phyloP scores from a whole-genome alignment of 2,113 vertebrate species.

The Hipposideros armiger region DNA sequence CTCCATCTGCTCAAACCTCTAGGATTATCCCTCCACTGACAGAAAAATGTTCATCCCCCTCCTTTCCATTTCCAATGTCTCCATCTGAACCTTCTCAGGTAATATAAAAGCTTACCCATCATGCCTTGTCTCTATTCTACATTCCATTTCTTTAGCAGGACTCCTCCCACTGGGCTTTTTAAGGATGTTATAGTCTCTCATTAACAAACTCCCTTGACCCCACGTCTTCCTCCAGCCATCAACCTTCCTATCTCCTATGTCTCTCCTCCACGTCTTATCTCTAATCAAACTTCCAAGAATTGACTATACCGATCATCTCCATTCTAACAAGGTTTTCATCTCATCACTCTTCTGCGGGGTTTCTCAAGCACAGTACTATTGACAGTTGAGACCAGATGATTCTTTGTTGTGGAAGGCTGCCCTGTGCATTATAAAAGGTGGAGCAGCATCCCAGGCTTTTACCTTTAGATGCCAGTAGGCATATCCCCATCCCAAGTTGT shows the following conservation, averaged over 20 bases:
- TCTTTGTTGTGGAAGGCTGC: background rate
- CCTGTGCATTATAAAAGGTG: no score
- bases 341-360: background rate
- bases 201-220: background rate
- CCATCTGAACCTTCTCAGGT: background rate
- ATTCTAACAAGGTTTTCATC: background rate
- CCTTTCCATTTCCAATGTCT: background rate
- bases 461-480: background rate
- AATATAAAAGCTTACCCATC: background rate
- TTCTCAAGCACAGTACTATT: background rate
- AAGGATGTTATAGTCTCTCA: background rate
- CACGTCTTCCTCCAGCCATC: background rate
- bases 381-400: background rate
- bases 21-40: background rate
- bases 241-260: background rate
- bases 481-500: fast-evolving
- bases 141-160: background rate
- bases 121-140: no score
- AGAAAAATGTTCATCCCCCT: background rate
- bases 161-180: background rate
- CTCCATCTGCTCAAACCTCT: background rate
- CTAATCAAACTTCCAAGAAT: background rate
- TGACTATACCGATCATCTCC: background rate
- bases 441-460: background rate
- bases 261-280: background rate